phyloP scores from a whole-genome alignment of 1,140 invertebrate species.

The Penaeus japonicus region DNA sequence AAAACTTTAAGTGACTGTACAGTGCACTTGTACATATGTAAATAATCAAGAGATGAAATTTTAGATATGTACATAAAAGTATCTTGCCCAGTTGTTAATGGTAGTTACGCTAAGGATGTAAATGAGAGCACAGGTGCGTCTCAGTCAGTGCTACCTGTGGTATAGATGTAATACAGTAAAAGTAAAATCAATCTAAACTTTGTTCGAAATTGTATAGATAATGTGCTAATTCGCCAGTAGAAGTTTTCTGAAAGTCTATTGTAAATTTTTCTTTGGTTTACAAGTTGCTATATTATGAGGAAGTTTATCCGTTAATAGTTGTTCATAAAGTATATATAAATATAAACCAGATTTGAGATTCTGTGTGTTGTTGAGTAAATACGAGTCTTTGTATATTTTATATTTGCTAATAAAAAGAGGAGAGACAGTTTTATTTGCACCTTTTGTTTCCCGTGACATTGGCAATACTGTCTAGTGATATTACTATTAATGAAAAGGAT shows the following conservation, averaged over 20 bases:
- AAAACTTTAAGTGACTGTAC: background rate
- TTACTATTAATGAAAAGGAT: background rate
- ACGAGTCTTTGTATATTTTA: constrained; percentile 40
- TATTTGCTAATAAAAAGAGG: constrained; percentile 41
- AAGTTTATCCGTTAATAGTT: background rate
- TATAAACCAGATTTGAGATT: background rate
- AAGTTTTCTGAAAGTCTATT: too few species aligned
- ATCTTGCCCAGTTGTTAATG: background rate
- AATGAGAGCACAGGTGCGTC: background rate
- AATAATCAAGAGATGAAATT: constrained; percentile 10
- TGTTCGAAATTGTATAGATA: too few species aligned
- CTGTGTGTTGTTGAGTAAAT: background rate
- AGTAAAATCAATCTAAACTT: too few species aligned
- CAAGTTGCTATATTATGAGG: background rate
- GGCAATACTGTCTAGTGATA: background rate
- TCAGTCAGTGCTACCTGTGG: background rate
- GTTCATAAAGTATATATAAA: background rate
- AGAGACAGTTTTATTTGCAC: background rate
- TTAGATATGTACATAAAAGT: constrained; percentile 16
- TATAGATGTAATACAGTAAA: background rate
- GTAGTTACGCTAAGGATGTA: background rate
- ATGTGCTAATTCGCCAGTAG: too few species aligned
- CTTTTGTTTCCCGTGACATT: background rate
- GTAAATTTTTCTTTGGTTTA: background rate
- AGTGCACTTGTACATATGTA: constrained; percentile 7